These are phyloP conservation scores for Ptychodera flava DNA, from an alignment of 35 echinoderm and acorn worm species.

Conservation along the genomic window DNA sequence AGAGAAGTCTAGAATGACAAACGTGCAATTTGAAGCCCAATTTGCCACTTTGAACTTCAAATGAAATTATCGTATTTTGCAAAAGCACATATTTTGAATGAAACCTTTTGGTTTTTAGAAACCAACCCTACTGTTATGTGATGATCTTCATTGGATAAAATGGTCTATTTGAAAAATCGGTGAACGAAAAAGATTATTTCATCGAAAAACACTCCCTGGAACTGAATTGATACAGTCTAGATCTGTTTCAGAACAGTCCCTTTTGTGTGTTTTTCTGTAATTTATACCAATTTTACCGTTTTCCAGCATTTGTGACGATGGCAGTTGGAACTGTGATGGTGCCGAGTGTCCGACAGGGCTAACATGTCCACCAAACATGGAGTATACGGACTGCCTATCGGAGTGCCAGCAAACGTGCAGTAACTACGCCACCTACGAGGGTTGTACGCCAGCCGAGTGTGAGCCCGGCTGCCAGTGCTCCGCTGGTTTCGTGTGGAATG, in stretches of 20 bases:
- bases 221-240: background rate
- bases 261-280: background rate
- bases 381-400: constrained; percentile 32
- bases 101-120: no score
- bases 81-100: no score
- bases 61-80: background rate
- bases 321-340: constrained; percentile 43
- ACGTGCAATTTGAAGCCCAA: background rate
- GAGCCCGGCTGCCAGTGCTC: constrained; percentile 41
- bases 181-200: background rate
- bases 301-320: constrained; percentile 35
- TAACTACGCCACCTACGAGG: constrained; percentile 48
- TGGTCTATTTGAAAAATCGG: no score
- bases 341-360: constrained; percentile 19
- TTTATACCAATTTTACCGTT: background rate
- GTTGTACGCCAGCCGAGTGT: constrained; percentile 28
- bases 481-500: constrained; percentile 19
- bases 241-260: background rate
- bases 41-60: background rate
- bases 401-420: constrained; percentile 35
- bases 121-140: background rate
- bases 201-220: background rate
- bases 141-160: background rate
- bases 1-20: background rate
- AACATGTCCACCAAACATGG: constrained; percentile 43